These are phyloP conservation scores for Bombus huntii DNA, from an alignment of 1,140 invertebrate species.

Conservation along the genomic window DNA sequence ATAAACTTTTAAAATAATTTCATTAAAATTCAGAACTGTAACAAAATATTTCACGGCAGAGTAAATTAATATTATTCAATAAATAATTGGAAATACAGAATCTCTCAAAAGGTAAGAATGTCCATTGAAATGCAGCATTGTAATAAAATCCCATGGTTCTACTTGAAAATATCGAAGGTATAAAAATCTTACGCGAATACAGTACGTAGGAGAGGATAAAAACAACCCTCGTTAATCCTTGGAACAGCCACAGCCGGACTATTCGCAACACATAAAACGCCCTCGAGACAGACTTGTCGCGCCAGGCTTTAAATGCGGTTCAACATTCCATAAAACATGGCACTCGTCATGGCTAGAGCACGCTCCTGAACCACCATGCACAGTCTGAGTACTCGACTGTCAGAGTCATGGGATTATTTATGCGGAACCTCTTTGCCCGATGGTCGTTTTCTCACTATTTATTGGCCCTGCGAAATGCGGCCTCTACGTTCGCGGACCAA, in stretches of 20 bases:
- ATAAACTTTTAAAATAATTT: no score
- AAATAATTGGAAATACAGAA: no score
- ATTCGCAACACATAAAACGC: constrained; percentile 52
- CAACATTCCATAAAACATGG: constrained; percentile 70
- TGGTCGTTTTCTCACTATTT: constrained; percentile 55
- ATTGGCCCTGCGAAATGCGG: constrained; percentile 7
- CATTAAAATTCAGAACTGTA: no score
- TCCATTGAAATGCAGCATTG: not conserved
- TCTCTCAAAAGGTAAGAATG: no score
- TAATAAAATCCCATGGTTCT: not conserved
- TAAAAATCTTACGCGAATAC: constrained; percentile 24
- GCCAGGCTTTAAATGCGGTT: constrained; percentile 67
- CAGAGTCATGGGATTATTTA: constrained; percentile 68
- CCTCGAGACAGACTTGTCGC: constrained; percentile 56
- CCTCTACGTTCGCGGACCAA: constrained; percentile 32
- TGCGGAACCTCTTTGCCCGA: constrained; percentile 59
- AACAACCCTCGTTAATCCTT: constrained; percentile 27
- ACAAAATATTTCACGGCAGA: no score
- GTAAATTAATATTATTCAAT: no score
- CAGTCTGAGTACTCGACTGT: constrained; percentile 56
- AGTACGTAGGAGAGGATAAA: constrained; percentile 4
- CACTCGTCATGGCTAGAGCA: constrained; percentile 65
- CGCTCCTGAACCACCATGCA: constrained; percentile 7
- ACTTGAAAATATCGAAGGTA: constrained; percentile 12
- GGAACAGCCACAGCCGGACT: constrained; percentile 43